Evolutionary conservation across 2,113 vertebrate species (phyloP).

Genomic region (Gnathonemus echidnorhynchus): DNA sequence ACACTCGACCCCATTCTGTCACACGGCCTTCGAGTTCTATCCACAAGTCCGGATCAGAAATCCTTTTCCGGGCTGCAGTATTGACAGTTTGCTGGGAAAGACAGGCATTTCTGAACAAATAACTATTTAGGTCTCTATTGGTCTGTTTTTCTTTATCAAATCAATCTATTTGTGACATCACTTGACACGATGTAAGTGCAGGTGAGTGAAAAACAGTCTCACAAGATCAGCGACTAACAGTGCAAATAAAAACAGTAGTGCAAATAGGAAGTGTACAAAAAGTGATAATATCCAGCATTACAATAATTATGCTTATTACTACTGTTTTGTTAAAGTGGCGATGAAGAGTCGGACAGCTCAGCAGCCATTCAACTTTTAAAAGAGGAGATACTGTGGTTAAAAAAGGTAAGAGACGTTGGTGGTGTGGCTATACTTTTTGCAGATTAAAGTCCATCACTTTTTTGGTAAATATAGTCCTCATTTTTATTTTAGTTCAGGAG

Average conservation of each 20-base stretch:
- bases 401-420: no score
- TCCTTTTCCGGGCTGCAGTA: not conserved
- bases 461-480: no score
- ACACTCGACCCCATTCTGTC: slow-evolving; percentile 64
- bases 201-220: not conserved
- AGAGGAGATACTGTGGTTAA: no score
- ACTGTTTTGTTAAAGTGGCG: no score
- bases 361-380: no score
- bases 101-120: not conserved
- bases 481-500: no score
- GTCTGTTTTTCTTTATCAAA: not conserved
- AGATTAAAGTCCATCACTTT: no score
- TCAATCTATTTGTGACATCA: not conserved
- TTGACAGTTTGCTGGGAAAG: not conserved
- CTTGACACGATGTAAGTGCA: not conserved
- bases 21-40: slow-evolving; percentile 46
- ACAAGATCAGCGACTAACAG: not conserved
- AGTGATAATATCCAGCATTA: not conserved
- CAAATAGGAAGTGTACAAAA: not conserved
- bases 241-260: not conserved
- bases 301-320: not conserved
- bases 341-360: no score
- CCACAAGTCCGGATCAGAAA: slow-evolving; percentile 34
- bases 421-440: no score
- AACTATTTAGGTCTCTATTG: not conserved